Percentiles rank a stretch among this genome's conserved stretches.
phyloP scores from a whole-genome alignment of 2,113 vertebrate genomes.

The Embiotoca jacksoni region DNA sequence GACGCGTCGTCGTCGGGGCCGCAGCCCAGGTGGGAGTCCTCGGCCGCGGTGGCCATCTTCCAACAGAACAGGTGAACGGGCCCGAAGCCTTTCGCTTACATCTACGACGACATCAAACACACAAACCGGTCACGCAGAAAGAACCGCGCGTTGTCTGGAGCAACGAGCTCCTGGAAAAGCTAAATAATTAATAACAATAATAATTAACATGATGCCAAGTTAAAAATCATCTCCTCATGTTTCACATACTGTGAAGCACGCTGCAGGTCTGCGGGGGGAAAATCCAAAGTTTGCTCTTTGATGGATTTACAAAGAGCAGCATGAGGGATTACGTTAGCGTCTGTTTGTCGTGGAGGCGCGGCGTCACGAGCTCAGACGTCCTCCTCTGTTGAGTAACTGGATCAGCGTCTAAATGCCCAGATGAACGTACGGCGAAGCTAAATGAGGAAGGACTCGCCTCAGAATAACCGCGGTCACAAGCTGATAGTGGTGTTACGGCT shows the following conservation, averaged over 20 bases:
- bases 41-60: constrained; percentile 71
- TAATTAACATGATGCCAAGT: constrained; percentile 4
- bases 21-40: constrained; percentile 67
- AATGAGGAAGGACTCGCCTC: constrained; percentile 63
- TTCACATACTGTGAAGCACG: neutral
- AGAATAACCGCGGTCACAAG: constrained; percentile 66
- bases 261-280: neutral
- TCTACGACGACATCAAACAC: constrained; percentile 34
- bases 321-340: constrained; percentile 44
- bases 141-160: neutral
- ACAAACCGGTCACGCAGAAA: constrained; percentile 2
- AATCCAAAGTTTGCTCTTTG: constrained; percentile 23
- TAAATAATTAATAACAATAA: no score
- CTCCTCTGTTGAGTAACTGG: constrained; percentile 73
- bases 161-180: constrained; percentile 1
- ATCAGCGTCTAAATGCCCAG: constrained; percentile 72
- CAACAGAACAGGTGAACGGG: constrained; percentile 39
- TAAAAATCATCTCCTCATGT: constrained; percentile 7
- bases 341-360: constrained; percentile 39
- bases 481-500: neutral
- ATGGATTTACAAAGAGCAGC: constrained; percentile 9
- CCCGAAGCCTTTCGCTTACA: constrained; percentile 46
- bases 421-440: constrained; percentile 55
- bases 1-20: constrained; percentile 61
- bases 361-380: constrained; percentile 48